Percentiles rank a stretch among this genome's conserved stretches.
These are phyloP conservation scores for Caretta caretta DNA, from an alignment of 2,113 vertebrate genomes.

Conservation along the genomic window DNA sequence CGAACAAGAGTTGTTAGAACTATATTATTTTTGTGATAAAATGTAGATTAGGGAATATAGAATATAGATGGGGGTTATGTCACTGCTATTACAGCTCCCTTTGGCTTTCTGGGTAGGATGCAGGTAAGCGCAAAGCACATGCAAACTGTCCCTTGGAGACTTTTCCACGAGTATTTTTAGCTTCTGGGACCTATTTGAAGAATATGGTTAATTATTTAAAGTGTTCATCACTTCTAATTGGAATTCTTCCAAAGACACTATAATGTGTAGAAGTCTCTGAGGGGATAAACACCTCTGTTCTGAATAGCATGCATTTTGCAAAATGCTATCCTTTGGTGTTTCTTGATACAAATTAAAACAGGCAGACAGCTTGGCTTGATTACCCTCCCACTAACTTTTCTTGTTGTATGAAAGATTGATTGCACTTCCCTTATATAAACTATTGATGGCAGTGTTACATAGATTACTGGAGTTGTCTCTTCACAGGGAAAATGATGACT, in stretches of 20 bases:
- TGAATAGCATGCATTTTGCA: not conserved
- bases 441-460: constrained; percentile 71
- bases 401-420: not conserved
- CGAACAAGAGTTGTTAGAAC: not conserved
- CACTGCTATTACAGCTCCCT: not conserved
- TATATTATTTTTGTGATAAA: not conserved
- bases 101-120: not conserved
- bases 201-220: not conserved
- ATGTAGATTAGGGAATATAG: not conserved
- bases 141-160: not conserved
- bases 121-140: not conserved
- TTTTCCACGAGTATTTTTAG: not conserved
- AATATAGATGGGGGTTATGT: not conserved
- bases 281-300: not conserved
- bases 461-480: not conserved
- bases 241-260: not conserved
- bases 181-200: not conserved
- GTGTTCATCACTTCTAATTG: not conserved
- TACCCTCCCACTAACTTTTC: not conserved
- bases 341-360: not conserved
- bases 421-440: constrained; percentile 9
- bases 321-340: not conserved
- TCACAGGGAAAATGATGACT: not conserved
- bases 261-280: not conserved
- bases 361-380: not conserved